These are phyloP conservation scores for Polyergus mexicanus DNA, from an alignment of 1,140 invertebrate species.

Conservation along the genomic window DNA sequence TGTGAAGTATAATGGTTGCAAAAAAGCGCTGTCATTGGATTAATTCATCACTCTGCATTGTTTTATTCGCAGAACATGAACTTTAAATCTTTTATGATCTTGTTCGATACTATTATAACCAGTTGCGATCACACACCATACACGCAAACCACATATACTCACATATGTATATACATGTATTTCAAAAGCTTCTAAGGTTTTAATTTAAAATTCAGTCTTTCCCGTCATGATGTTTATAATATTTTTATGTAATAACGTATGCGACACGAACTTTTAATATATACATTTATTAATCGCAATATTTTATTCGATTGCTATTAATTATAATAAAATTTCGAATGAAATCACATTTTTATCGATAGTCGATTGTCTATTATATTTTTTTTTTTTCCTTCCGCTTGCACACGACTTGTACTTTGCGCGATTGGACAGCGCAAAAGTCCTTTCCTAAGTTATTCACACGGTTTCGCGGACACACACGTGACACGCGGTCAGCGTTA, in stretches of 20 bases:
- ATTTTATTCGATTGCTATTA: too few species aligned
- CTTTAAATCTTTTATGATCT: background rate
- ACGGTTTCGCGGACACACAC: slow-evolving; percentile 55
- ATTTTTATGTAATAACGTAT: too few species aligned
- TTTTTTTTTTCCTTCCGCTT: background rate
- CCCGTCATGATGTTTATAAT: too few species aligned
- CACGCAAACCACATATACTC: too few species aligned
- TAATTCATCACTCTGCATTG: background rate
- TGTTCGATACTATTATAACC: background rate
- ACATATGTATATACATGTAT: too few species aligned
- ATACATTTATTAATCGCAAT: too few species aligned
- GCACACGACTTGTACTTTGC: background rate
- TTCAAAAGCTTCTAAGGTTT: too few species aligned
- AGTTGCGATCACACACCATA: background rate
- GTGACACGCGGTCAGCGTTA: slow-evolving; percentile 41
- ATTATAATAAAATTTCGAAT: background rate
- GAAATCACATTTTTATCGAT: background rate
- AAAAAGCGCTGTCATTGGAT: background rate
- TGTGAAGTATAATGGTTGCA: background rate
- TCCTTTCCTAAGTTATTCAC: slow-evolving; percentile 44
- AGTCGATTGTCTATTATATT: background rate
- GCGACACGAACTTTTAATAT: too few species aligned
- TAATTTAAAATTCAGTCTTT: too few species aligned
- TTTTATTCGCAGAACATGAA: background rate
- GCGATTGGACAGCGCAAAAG: slow-evolving; percentile 14